Conservation (phyloP, 2,888 invertebrate species). For the Rhaphigaster nebulosa region DNA sequence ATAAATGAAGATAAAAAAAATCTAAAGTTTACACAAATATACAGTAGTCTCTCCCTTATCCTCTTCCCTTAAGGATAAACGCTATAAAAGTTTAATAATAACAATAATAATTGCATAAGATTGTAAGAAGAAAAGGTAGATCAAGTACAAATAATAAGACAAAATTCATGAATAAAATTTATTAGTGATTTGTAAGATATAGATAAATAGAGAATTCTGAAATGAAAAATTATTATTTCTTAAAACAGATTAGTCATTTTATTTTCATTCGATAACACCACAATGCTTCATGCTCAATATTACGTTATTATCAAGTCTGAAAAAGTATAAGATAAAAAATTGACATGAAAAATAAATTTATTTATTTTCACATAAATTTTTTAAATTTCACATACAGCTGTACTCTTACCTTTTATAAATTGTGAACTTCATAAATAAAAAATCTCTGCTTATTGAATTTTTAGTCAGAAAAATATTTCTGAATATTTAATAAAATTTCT, state of each 20-base stretch:
- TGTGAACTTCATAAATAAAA: too few species aligned
- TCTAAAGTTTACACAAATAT: neutral
- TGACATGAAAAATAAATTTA: neutral
- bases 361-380: too few species aligned
- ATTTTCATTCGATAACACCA: neutral
- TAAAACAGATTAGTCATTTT: neutral
- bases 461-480: too few species aligned
- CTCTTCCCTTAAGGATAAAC: neutral
- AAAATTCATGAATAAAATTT: neutral
- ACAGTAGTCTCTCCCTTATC: neutral
- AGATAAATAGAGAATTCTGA: neutral
- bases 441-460: too few species aligned
- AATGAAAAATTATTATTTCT: neutral
- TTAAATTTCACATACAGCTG: too few species aligned
- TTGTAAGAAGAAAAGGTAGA: neutral
- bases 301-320: neutral
- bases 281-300: neutral
- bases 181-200: neutral
- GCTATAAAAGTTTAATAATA: neutral
- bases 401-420: too few species aligned
- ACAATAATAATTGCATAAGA: neutral
- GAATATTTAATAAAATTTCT: too few species aligned
- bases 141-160: neutral
- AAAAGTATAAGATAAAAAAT: neutral
- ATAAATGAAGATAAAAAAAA: neutral